Conservation (phyloP, 2,113 vertebrate species). For the Potamarius usumacintae region DNA sequence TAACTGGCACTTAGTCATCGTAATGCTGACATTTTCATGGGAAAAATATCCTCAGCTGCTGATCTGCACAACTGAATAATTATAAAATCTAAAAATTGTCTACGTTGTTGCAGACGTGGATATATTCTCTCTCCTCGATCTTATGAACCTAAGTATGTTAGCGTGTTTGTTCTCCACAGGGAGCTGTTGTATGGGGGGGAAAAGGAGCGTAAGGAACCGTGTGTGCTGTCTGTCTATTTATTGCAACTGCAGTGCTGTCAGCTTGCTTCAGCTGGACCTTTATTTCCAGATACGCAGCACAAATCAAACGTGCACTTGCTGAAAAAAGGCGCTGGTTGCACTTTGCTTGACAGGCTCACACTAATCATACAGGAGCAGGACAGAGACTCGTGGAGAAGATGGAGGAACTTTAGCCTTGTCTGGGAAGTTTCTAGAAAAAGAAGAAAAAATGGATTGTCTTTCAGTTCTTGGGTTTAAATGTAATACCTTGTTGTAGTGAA, state of each 20-base stretch:
- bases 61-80: background rate
- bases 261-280: conserved; percentile 12
- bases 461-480: background rate
- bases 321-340: background rate
- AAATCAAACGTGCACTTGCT: conserved; percentile 1
- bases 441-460: background rate
- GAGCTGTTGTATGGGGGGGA: background rate
- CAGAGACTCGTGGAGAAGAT: background rate
- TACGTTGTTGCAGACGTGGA: background rate
- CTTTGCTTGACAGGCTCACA: background rate
- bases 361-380: conserved; percentile 7
- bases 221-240: conserved; percentile 16
- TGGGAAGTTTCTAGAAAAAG: background rate
- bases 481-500: background rate
- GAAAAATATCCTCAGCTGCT: conserved; percentile 7
- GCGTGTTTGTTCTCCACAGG: conserved; percentile 1
- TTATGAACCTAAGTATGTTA: background rate
- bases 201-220: background rate
- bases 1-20: background rate
- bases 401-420: conserved; percentile 1
- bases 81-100: background rate
- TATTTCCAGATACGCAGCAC: conserved; percentile 29
- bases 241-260: conserved; percentile 15
- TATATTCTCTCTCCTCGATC: background rate
- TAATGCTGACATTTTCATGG: background rate